Evolutionary conservation across 2,888 invertebrate genomes (phyloP), one percentile per base, ranked within the genome.

Genomic region (Rotaria sp.): DNA sequence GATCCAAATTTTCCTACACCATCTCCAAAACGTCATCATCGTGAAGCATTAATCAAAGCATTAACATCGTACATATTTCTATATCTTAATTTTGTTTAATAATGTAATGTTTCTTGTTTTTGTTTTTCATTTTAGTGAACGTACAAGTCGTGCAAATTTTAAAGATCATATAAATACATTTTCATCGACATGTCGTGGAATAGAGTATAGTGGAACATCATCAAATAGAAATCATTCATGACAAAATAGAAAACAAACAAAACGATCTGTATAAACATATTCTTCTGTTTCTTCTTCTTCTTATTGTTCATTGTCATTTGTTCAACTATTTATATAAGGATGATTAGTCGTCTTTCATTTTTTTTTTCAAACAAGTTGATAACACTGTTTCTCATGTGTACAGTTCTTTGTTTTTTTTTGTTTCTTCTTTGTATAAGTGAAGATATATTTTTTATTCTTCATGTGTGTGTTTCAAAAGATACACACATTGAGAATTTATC

Each of bases 1-100:
- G 80, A 80, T 80, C 80, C 80, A 45, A 80, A 80, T 45, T 80
- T 80, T 80, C 80, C 80, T n/a, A 80, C 80, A 1, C 80, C 80
- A 80, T 41, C 80, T 45, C 45, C 80, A 1, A 80, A 41, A 15
- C 41, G 45, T 13, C 45, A 80, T n/a, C 80, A 80, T 41, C 80
- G 80, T 45, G 80, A 80, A 80, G 80, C 80, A 80, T 80, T 80
- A 41, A 80, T 80, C 45, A 80, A 45, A 80, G 80, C 80, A 45
- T 80, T 80, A 80, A 45, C 80, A 41, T 45, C 45, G 80, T 80
- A 80, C 1, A 26, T 80, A 26, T 80, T 41, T 24, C 0, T 18
- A 5, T 24, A 7, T 24, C 5, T 80, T 45, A 0, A 21, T n/a
- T 26, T 45, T 80, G 7, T 4, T 45, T 45, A n/a, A n/a, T n/a